Base-by-base conservation (phyloP, 1,140 invertebrate species). In the Drosophila azteca region DNA sequence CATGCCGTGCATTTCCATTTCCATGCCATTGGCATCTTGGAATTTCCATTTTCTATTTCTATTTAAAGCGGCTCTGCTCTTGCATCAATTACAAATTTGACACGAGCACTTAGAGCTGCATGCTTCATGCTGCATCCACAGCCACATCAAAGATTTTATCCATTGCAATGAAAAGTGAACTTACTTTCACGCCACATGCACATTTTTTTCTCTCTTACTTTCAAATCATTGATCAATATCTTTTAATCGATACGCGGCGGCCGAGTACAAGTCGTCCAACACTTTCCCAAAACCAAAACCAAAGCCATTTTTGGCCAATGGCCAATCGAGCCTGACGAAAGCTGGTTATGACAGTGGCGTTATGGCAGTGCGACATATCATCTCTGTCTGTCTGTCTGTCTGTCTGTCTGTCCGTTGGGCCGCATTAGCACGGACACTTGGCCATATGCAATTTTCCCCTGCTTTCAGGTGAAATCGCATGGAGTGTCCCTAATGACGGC, bases 211-310 rank as follows among this genome's bases (percentile, higher is more conserved):
- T 79, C 55, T 66, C 68, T 87, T 78, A 85, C 82, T 85, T 85
- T 85, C 82, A 87, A 87, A 87, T 87, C 78, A 87, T 81, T 78
- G 74, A 87, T 87, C 82, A 82, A 85, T 59, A 87, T 84, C 57
- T 83, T 75, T 80, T 69, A 79, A 79, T 70, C 60, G 70, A 79
- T 79, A 46, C 55, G 7, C 57, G 50, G 35, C 52, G 50, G 35
- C 52, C 68, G 22, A 43, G n/a, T 55, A 54, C 71, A 45, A 53
- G 61, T 71, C 77, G 65, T 60, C 73, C 62, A 78, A 87, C 82
- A 79, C 82, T 85, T 85, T 85, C 82, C 65, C 82, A 87, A 87
- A 71, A 51, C 81, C 73, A 35, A 13, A 35, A 52, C 82, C 73
- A 41, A 13, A 35, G 49, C 82, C 78, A 82, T 82, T 78, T 87